Percentiles rank a stretch among this genome's conserved stretches.
phyloP scores from a whole-genome alignment of 2,113 vertebrate species.

The Cynopterus brachyotis region DNA sequence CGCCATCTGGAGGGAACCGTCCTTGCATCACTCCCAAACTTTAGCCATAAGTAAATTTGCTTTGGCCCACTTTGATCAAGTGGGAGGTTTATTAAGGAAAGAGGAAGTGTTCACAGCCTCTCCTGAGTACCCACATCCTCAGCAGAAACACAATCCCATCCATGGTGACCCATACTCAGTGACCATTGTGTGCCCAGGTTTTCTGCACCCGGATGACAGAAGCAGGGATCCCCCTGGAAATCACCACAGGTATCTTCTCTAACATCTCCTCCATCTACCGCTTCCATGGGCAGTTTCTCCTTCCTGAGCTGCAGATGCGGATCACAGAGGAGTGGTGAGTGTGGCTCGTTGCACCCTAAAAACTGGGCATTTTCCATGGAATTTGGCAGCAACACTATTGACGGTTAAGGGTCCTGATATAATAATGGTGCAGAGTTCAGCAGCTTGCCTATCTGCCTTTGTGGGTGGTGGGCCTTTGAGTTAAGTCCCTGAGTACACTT shows the following conservation, averaged over 20 bases:
- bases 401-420: background rate
- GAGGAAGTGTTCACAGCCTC: background rate
- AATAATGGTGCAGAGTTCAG: too few relatives aligned
- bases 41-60: background rate
- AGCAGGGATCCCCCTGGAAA: conserved; percentile 92
- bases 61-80: too few relatives aligned
- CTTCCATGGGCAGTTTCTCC: conserved; percentile 96
- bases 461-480: background rate
- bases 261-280: conserved; percentile 98
- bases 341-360: rapidly evolving
- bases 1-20: background rate
- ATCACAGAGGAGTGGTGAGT: conserved; percentile 96
- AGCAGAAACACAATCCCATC: background rate
- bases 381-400: rapidly evolving
- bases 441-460: rapidly evolving
- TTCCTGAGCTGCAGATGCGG: conserved; percentile 93
- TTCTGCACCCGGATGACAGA: conserved; percentile 94
- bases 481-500: rapidly evolving
- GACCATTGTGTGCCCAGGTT: conserved; percentile 83
- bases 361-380: background rate
- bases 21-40: background rate
- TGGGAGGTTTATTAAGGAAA: background rate
- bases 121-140: background rate
- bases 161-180: background rate
- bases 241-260: conserved; percentile 97